Percentiles rank a stretch among this genome's conserved stretches.
Conservation (phyloP, 1,140 invertebrate genomes). For the Batillaria attramentaria region DNA sequence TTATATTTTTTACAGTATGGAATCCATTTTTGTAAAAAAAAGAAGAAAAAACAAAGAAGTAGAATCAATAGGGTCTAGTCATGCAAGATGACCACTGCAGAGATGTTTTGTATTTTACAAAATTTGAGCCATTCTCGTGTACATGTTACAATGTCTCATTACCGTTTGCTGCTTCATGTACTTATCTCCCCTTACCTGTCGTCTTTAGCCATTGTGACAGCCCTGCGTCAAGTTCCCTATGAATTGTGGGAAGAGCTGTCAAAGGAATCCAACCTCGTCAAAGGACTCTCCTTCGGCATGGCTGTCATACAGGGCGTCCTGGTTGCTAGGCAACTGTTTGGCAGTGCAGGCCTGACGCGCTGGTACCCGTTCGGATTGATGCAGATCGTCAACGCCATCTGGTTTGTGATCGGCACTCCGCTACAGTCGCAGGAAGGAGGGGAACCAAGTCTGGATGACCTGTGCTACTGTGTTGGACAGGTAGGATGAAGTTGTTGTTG, state of each 20-base stretch:
- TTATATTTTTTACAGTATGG: too few relatives aligned
- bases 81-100: too few relatives aligned
- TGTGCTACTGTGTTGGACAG: conserved; percentile 55
- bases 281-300: conserved; percentile 53
- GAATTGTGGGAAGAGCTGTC: conserved; percentile 49
- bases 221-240: conserved; percentile 52
- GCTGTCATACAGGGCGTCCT: conserved; percentile 63
- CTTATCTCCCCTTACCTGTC: too few relatives aligned
- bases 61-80: too few relatives aligned
- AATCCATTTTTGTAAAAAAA: too few relatives aligned
- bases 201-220: conserved; percentile 65
- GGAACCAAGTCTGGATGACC: conserved; percentile 55
- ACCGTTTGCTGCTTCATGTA: too few relatives aligned
- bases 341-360: conserved; percentile 61
- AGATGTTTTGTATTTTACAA: too few relatives aligned
- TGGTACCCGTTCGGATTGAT: conserved; percentile 63
- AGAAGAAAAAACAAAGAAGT: too few relatives aligned
- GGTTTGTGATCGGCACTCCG: conserved; percentile 49
- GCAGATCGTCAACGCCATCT: conserved; percentile 60
- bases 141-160: too few relatives aligned
- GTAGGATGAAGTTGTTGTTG: conserved; percentile 33
- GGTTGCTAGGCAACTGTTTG: conserved; percentile 62
- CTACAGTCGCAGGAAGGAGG: conserved; percentile 43
- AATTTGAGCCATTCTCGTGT: too few relatives aligned
- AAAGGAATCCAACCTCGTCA: conserved; percentile 46